Percentiles rank a stretch among this genome's conserved stretches.
Evolutionary conservation across 2,113 vertebrate genomes (phyloP).

Genomic region (Hyla sarda): DNA sequence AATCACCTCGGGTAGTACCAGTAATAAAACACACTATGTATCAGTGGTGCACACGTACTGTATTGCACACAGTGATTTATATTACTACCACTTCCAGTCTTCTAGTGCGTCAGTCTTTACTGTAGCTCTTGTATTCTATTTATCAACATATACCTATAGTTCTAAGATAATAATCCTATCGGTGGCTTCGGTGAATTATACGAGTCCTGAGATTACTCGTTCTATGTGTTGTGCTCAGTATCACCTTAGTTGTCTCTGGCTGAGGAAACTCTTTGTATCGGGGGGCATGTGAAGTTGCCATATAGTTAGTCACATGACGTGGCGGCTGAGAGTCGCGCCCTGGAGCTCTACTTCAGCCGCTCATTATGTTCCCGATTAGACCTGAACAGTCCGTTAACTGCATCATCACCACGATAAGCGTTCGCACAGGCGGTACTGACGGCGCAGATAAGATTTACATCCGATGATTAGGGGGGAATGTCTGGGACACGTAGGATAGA

Average conservation of each 20-base stretch:
- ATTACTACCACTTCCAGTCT: too few species aligned
- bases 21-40: too few species aligned
- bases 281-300: background rate
- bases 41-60: too few species aligned
- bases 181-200: too few species aligned
- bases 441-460: constrained; percentile 37
- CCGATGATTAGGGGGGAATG: background rate
- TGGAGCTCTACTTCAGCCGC: background rate
- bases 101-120: background rate
- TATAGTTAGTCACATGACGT: background rate
- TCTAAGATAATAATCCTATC: too few species aligned
- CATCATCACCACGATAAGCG: constrained; percentile 8
- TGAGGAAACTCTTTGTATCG: too few species aligned
- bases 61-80: too few species aligned
- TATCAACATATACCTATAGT: too few species aligned
- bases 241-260: too few species aligned
- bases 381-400: background rate
- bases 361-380: background rate
- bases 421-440: background rate
- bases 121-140: background rate
- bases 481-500: constrained; percentile 46
- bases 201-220: background rate
- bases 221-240: background rate
- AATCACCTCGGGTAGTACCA: too few species aligned
- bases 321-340: background rate